A percentile compares a stretch with the other conserved stretches of the same genome.
Evolutionary conservation across 1,140 invertebrate genomes (phyloP).

Genomic region (Eurytemora carolleeae): DNA sequence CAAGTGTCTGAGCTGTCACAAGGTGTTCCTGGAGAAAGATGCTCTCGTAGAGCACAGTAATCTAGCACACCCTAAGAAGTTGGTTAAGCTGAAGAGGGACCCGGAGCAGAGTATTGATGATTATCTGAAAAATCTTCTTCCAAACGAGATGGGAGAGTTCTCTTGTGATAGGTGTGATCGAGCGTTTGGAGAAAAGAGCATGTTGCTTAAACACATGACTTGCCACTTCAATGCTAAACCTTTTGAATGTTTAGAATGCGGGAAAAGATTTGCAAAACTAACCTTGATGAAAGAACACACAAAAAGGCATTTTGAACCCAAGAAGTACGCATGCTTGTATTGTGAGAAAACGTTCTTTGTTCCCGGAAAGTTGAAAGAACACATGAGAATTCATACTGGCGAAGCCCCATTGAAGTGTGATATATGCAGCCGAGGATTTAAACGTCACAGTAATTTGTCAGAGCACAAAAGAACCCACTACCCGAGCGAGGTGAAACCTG

Average conservation of each 20-base stretch:
- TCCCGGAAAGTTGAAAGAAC: slow-evolving; percentile 68
- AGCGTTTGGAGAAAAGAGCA: slow-evolving; percentile 9
- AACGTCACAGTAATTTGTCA: slow-evolving; percentile 5
- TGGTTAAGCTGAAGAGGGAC: too few species aligned
- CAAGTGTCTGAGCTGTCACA: slow-evolving; percentile 6
- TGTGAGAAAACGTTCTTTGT: slow-evolving; percentile 11
- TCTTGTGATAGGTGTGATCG: slow-evolving; percentile 9
- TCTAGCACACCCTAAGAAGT: too few species aligned
- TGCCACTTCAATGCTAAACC: slow-evolving; percentile 11
- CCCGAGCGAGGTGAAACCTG: background rate
- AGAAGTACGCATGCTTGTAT: background rate
- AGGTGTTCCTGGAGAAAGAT: too few species aligned
- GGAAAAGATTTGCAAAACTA: slow-evolving; percentile 10
- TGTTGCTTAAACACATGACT: slow-evolving; percentile 6
- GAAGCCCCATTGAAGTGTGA: slow-evolving; percentile 34
- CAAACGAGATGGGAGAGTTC: slow-evolving; percentile 11
- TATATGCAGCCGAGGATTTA: slow-evolving; percentile 8
- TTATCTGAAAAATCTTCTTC: too few species aligned
- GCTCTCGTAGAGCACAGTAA: too few species aligned
- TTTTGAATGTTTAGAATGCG: slow-evolving; percentile 14
- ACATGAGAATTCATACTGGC: slow-evolving; percentile 61
- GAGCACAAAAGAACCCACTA: slow-evolving; percentile 10
- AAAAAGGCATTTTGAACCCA: slow-evolving; percentile 10
- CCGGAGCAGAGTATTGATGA: too few species aligned
- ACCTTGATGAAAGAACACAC: background rate